Evolutionary conservation across 2,113 vertebrate species (phyloP).

Genomic region (Ranitomeya variabilis): DNA sequence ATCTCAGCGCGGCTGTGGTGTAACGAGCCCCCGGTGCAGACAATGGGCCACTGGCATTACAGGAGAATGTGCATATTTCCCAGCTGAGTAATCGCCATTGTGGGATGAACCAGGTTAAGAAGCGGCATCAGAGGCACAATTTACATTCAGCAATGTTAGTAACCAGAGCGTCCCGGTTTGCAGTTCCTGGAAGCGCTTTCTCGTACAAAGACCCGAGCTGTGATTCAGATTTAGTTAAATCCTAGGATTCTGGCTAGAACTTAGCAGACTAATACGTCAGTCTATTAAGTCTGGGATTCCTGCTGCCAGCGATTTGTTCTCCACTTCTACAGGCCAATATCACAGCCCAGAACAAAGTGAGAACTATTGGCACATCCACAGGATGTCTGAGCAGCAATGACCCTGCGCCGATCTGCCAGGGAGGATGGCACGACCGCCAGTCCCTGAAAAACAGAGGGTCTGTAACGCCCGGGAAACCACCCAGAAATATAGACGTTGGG

Average conservation of each 20-base stretch:
- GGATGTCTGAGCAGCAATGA: background rate
- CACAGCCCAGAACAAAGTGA: slow-evolving; percentile 10
- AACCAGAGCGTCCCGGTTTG: background rate
- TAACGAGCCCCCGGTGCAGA: background rate
- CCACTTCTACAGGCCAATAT: background rate
- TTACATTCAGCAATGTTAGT: background rate
- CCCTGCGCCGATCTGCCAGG: background rate
- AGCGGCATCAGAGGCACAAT: background rate
- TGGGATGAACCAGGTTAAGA: background rate
- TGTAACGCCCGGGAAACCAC: too few relatives aligned
- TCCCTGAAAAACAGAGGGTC: background rate
- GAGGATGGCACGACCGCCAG: background rate
- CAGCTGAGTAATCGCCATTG: slow-evolving; percentile 10
- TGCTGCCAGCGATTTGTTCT: slow-evolving; percentile 36
- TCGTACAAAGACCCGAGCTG: slow-evolving; percentile 13
- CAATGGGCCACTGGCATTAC: background rate
- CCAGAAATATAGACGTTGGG: too few relatives aligned
- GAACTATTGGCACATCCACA: background rate
- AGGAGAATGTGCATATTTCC: background rate
- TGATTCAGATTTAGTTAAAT: slow-evolving; percentile 38
- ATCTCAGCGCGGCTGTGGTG: background rate
- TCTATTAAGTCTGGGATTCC: slow-evolving; percentile 21
- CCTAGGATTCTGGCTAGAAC: background rate
- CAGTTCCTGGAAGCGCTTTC: slow-evolving; percentile 37
- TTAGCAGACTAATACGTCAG: background rate